A percentile compares a stretch with the other conserved stretches of the same genome.
phyloP scores from a whole-genome alignment of 2,888 invertebrate species.

The Meandrusa payeni region DNA sequence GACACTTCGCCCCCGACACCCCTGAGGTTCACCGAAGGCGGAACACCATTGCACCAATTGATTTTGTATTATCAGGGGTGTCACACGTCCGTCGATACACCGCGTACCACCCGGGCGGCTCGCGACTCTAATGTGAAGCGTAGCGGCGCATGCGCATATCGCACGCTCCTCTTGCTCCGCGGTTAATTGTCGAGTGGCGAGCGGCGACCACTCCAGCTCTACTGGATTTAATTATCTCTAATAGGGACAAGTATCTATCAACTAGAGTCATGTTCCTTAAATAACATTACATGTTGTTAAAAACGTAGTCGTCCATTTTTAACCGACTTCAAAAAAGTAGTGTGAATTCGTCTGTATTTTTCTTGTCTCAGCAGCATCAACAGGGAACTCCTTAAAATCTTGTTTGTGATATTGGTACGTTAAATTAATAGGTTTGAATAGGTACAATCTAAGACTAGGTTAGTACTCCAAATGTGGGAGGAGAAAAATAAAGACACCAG shows the following conservation, averaged over 20 bases:
- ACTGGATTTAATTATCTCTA: conserved; percentile 33
- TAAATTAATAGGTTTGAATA: too few relatives aligned
- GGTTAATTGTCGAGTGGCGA: conserved; percentile 57
- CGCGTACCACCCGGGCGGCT: conserved; percentile 64
- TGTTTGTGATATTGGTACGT: too few relatives aligned
- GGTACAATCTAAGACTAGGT: too few relatives aligned
- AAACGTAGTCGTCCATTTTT: too few relatives aligned
- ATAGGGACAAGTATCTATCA: conserved; percentile 25
- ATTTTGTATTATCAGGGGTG: conserved; percentile 13
- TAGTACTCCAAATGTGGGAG: too few relatives aligned
- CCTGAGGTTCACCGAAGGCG: conserved; percentile 31
- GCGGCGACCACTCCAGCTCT: conserved; percentile 36
- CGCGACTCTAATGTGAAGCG: conserved; percentile 73
- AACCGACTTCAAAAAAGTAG: too few relatives aligned
- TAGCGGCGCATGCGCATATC: conserved; percentile 66
- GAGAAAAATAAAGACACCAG: too few relatives aligned
- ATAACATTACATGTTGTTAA: too few relatives aligned
- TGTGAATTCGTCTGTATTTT: too few relatives aligned
- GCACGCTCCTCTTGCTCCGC: conserved; percentile 56
- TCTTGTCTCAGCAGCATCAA: too few relatives aligned
- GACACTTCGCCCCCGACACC: conserved; percentile 63
- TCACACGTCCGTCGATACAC: conserved; percentile 45
- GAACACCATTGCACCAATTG: conserved; percentile 14
- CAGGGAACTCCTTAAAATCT: too few relatives aligned
- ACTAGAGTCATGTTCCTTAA: conserved; percentile 7